Conservation (phyloP, 2,888 invertebrate genomes). For the Drosophila paranaensis region DNA sequence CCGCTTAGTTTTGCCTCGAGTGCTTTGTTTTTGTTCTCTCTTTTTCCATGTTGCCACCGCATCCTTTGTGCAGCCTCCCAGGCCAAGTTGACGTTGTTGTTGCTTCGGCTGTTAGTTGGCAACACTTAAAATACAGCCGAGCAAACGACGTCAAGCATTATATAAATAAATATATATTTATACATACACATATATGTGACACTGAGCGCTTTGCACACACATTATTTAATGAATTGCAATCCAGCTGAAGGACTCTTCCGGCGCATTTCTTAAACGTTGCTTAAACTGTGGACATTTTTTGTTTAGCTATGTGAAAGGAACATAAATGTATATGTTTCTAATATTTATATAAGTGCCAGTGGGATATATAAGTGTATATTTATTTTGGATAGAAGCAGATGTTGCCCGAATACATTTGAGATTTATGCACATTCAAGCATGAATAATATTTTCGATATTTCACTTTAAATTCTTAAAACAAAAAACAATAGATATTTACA, state of each 20-base stretch:
- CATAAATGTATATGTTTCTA: background rate
- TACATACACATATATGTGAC: slow-evolving; percentile 55
- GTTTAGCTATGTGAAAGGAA: background rate
- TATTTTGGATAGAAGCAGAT: background rate
- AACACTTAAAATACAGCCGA: slow-evolving; percentile 63
- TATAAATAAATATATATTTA: slow-evolving; percentile 65
- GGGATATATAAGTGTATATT: background rate
- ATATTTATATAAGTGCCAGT: background rate
- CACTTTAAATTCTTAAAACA: background rate
- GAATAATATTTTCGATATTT: background rate
- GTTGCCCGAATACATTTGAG: background rate
- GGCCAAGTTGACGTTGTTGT: slow-evolving; percentile 38
- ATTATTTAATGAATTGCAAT: slow-evolving; percentile 46
- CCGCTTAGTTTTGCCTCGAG: slow-evolving; percentile 69
- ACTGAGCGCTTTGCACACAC: slow-evolving; percentile 41
- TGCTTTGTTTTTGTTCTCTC: slow-evolving; percentile 45
- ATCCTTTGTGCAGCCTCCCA: slow-evolving; percentile 44
- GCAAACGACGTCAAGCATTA: slow-evolving; percentile 62
- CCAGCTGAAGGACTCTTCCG: slow-evolving; percentile 35
- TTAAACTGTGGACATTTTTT: background rate
- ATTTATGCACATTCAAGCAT: background rate
- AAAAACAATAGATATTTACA: background rate
- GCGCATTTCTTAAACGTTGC: background rate
- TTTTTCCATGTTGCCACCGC: slow-evolving; percentile 33
- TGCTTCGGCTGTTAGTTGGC: slow-evolving; percentile 35